phyloP scores from a whole-genome alignment of 1,140 invertebrate genomes.

The Papilio polyxenes region DNA sequence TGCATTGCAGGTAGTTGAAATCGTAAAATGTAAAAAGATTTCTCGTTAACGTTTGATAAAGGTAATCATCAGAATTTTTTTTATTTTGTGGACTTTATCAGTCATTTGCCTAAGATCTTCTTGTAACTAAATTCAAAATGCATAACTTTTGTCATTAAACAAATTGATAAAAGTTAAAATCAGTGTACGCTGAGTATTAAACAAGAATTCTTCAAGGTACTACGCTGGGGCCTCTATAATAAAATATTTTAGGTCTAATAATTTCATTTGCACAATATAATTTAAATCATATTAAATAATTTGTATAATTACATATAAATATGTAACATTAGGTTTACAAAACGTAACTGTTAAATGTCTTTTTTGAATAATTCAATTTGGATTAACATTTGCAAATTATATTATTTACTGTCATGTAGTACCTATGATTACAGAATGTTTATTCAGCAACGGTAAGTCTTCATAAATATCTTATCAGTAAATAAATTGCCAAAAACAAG shows the following conservation, averaged over 20 bases:
- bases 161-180: too few relatives aligned
- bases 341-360: neutral
- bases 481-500: slow-evolving; percentile 7
- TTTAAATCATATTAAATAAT: too few relatives aligned
- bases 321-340: neutral
- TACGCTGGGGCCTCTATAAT: too few relatives aligned
- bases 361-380: neutral
- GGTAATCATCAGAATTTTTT: neutral
- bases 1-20: neutral
- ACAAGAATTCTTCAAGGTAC: too few relatives aligned
- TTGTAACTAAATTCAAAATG: neutral
- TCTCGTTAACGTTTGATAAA: neutral
- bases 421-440: neutral
- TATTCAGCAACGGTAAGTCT: neutral
- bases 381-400: too few relatives aligned
- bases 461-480: neutral
- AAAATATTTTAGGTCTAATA: too few relatives aligned
- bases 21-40: neutral
- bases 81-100: neutral
- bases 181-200: too few relatives aligned
- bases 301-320: too few relatives aligned
- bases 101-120: too few relatives aligned
- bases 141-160: neutral
- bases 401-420: neutral
- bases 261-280: neutral